Evolutionary conservation across 2,113 vertebrate species (phyloP), one percentile per base, ranked within the genome.

Genomic region (Carassius gibelio): DNA sequence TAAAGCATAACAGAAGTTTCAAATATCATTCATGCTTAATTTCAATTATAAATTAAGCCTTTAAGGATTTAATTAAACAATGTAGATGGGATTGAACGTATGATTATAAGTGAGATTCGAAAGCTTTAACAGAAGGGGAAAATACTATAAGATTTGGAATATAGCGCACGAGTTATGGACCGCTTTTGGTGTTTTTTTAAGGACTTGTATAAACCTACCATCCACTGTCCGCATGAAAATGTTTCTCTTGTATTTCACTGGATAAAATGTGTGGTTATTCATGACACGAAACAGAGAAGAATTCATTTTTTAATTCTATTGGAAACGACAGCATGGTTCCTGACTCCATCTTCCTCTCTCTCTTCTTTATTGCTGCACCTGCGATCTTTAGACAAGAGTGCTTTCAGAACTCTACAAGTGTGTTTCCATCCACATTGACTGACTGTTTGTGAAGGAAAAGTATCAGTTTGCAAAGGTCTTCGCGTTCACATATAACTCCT

Each of bases 391-490:
- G 57, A 59, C 76, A 79, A 79, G 1, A 9, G 55, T 42, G 57
- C 76, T 62, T 79, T 79, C 76, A 79, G 34, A 42, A 23, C 36
- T 15, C 34, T 0, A 79, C 8, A 36, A 36, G 30, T 1, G 74
- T 17, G 26, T 77, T 77, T 77, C 52, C 75, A 77, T 21, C 55
- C 30, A 42, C 42, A 71, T 3, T 71, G 36, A 71, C 36, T 21
- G 34, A 21, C 68, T 69, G 50, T 36, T 77, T 77, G 75, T 77
- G 75, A 59, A 17, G 75, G 11, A 30, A 34, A 57, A 21, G 61
- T 68, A 78, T 78, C 61, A 55, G 69, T 52, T 52, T n/a, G 38
- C 26, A 64, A 61, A 23, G 23, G 26, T 36, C 55, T 59, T 34
- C 57, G 5, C 50, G 9, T 55, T 68, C 61, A 78, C 83, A 78